Evolutionary conservation across 2,113 vertebrate genomes (phyloP).

Genomic region (Ceyx cyanopectus): DNA sequence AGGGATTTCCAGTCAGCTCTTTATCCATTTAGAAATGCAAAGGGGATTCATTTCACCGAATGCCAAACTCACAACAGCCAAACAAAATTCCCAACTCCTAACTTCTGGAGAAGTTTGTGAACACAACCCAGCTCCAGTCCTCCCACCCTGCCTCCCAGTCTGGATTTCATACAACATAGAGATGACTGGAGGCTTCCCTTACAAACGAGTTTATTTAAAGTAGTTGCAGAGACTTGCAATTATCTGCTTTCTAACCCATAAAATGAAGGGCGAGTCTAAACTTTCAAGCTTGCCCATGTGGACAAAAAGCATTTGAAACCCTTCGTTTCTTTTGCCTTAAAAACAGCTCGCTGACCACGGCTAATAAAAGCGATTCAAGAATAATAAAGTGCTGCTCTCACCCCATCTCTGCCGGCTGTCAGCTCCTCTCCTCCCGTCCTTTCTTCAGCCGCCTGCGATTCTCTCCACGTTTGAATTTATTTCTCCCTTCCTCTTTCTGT

Average conservation of each 20-base stretch:
- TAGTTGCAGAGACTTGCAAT: background rate
- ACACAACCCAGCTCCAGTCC: background rate
- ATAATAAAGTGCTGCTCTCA: background rate
- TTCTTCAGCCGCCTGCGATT: background rate
- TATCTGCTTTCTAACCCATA: background rate
- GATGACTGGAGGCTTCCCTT: background rate
- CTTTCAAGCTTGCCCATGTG: background rate
- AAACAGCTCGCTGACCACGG: background rate
- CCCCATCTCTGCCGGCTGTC: conserved; percentile 47
- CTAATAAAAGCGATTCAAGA: background rate
- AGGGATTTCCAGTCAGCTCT: background rate
- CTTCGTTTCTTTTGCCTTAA: background rate
- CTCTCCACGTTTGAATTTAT: background rate
- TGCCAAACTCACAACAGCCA: background rate
- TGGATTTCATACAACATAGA: background rate
- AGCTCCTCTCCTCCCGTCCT: background rate
- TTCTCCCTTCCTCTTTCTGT: conserved; percentile 31
- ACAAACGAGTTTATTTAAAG: background rate
- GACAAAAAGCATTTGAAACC: background rate
- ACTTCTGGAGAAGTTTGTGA: conserved; percentile 8
- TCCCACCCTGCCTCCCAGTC: background rate
- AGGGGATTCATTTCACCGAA: background rate
- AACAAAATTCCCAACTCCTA: background rate
- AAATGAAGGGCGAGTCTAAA: background rate
- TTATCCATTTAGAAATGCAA: background rate